Evolutionary conservation across 1,140 invertebrate genomes (phyloP).

Genomic region (Oreohelix idahoensis): DNA sequence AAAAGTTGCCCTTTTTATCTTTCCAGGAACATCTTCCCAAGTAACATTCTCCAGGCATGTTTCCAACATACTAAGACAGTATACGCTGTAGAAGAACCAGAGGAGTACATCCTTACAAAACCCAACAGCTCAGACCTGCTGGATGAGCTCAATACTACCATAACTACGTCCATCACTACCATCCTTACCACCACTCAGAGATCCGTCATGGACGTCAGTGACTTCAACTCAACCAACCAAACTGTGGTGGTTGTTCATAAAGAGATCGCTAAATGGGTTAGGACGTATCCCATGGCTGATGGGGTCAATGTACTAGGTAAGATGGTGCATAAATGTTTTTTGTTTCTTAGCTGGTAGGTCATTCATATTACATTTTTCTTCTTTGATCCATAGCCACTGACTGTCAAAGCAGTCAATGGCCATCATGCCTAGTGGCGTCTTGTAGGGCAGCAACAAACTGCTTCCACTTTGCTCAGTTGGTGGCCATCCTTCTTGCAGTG

Average conservation of each 20-base stretch:
- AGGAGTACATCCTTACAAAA: constrained; percentile 33
- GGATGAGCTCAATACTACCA: not conserved
- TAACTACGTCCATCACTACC: constrained; percentile 32
- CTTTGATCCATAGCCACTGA: too few species aligned
- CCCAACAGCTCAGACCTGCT: constrained; percentile 28
- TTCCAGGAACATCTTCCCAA: constrained; percentile 90
- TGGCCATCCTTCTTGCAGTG: too few species aligned
- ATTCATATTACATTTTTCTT: too few species aligned
- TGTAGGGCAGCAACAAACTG: too few species aligned
- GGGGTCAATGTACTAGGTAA: constrained; percentile 75
- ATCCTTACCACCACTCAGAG: constrained; percentile 44
- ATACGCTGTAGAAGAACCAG: constrained; percentile 32
- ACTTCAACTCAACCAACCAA: constrained; percentile 22
- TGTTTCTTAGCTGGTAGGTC: too few species aligned
- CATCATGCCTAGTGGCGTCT: too few species aligned
- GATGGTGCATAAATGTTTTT: too few species aligned
- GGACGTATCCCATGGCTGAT: constrained; percentile 66
- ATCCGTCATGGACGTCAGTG: constrained; percentile 29
- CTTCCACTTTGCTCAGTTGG: too few species aligned
- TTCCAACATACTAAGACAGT: constrained; percentile 69
- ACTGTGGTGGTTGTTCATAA: constrained; percentile 45
- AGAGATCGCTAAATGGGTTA: constrained; percentile 50
- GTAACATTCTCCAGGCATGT: constrained; percentile 90
- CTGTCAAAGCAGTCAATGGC: too few species aligned
- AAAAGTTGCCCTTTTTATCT: not conserved